phyloP scores from a whole-genome alignment of 2,113 vertebrate species.

The Oncorhynchus masou region DNA sequence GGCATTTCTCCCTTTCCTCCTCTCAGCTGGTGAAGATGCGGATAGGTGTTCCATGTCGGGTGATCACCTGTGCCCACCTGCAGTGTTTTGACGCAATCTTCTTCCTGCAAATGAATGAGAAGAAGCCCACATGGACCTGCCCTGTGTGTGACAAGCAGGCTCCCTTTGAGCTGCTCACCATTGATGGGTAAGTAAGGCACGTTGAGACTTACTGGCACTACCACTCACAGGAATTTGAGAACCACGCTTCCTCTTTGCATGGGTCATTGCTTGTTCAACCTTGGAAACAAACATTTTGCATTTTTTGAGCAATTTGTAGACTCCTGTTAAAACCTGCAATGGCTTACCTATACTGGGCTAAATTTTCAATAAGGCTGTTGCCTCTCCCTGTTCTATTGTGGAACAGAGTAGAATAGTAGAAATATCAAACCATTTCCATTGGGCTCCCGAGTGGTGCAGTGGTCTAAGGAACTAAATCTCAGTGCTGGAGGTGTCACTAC shows the following conservation, averaged over 20 bases:
- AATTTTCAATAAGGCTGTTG: neutral
- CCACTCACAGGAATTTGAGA: slow-evolving; percentile 1
- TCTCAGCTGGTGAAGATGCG: slow-evolving; percentile 96
- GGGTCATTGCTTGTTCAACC: neutral
- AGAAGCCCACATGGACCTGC: slow-evolving; percentile 98
- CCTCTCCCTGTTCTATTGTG: no score
- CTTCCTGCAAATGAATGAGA: slow-evolving; percentile 99
- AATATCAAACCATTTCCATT: no score
- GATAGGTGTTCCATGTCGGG: slow-evolving; percentile 93
- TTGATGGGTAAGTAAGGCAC: slow-evolving; percentile 89
- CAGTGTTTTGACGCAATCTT: slow-evolving; percentile 99
- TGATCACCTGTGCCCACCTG: slow-evolving; percentile 92
- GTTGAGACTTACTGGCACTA: neutral
- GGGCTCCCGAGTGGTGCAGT: no score
- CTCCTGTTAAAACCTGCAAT: neutral
- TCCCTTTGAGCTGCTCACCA: slow-evolving; percentile 94
- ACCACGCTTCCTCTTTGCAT: neutral
- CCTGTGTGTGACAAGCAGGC: slow-evolving; percentile 97
- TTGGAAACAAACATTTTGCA: neutral
- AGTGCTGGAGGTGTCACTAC: no score
- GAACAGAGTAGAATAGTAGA: no score
- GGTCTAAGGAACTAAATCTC: no score
- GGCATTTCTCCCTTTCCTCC: neutral
- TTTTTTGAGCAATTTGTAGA: neutral
- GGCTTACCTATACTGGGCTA: neutral